Evolutionary conservation across 2,888 invertebrate species (phyloP).

Genomic region (Lepas anatifera): DNA sequence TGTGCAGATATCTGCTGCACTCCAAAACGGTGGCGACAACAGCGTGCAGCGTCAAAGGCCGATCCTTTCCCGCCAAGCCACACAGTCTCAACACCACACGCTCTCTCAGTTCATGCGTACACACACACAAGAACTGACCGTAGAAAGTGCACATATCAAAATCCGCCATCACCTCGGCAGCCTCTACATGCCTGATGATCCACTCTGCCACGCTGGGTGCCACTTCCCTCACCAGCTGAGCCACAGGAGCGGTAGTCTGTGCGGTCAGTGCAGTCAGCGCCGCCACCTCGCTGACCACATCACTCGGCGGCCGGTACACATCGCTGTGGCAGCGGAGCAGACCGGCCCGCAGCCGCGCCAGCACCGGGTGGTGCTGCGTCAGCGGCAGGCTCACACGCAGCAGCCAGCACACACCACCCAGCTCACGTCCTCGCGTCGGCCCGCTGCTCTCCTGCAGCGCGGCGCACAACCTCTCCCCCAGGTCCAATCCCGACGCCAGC

Average conservation of each 20-base stretch:
- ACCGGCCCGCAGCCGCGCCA: background rate
- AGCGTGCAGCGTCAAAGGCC: too few species aligned
- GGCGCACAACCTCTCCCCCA: background rate
- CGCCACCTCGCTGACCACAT: background rate
- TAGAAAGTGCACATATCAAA: background rate
- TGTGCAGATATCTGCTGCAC: too few species aligned
- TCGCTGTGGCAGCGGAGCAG: background rate
- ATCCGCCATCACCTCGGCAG: background rate
- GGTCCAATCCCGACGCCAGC: too few species aligned
- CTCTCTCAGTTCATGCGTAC: too few species aligned
- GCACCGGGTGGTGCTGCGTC: background rate
- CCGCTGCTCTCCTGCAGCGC: background rate
- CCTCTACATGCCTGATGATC: background rate
- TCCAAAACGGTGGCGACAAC: too few species aligned
- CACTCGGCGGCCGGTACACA: background rate
- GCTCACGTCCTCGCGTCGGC: background rate
- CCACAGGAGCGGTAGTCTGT: background rate
- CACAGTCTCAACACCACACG: too few species aligned
- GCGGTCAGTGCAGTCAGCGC: background rate
- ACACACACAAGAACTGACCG: background rate
- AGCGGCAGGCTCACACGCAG: background rate
- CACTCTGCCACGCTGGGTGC: background rate
- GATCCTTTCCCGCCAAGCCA: too few species aligned
- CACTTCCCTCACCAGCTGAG: background rate
- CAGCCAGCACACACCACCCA: background rate